Evolutionary conservation across 2,888 invertebrate genomes (phyloP).

Genomic region (Acrobeloides nanus): DNA sequence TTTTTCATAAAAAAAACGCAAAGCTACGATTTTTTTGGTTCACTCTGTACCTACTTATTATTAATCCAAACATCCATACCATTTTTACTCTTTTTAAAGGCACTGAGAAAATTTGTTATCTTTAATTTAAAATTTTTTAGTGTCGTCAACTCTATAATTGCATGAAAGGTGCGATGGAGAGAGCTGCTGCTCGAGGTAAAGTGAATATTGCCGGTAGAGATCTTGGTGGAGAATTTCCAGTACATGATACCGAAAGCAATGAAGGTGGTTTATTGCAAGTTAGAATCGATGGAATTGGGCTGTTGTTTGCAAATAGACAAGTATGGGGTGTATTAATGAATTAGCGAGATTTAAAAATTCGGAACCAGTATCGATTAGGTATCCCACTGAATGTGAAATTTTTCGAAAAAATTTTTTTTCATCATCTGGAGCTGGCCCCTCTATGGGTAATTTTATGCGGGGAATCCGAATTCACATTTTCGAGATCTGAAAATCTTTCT

Average conservation of each 20-base stretch:
- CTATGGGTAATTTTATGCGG: not conserved
- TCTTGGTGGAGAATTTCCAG: constrained; percentile 84
- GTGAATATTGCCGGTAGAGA: constrained; percentile 57
- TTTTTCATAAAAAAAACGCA: too few species aligned
- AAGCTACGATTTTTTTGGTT: too few species aligned
- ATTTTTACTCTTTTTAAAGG: too few species aligned
- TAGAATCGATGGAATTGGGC: constrained; percentile 97
- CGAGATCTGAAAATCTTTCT: not conserved
- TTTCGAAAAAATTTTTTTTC: too few species aligned
- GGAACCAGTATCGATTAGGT: too few species aligned
- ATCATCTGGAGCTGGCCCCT: too few species aligned
- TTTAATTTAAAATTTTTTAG: constrained; percentile 60
- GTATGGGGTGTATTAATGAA: constrained; percentile 58
- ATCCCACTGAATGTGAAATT: too few species aligned
- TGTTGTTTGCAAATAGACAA: constrained; percentile 98
- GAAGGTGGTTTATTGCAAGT: constrained; percentile 80
- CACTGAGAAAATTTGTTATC: not conserved
- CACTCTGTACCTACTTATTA: too few species aligned
- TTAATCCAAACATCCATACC: too few species aligned
- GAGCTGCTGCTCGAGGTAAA: constrained; percentile 66
- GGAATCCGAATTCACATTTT: not conserved
- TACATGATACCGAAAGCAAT: constrained; percentile 90
- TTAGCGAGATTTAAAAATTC: too few species aligned
- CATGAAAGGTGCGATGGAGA: constrained; percentile 96
- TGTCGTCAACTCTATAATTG: constrained; percentile 96